Evolutionary conservation across 2,113 vertebrate genomes (phyloP), one percentile per base, ranked within the genome.

Genomic region (Andinoacara biseriatus): DNA sequence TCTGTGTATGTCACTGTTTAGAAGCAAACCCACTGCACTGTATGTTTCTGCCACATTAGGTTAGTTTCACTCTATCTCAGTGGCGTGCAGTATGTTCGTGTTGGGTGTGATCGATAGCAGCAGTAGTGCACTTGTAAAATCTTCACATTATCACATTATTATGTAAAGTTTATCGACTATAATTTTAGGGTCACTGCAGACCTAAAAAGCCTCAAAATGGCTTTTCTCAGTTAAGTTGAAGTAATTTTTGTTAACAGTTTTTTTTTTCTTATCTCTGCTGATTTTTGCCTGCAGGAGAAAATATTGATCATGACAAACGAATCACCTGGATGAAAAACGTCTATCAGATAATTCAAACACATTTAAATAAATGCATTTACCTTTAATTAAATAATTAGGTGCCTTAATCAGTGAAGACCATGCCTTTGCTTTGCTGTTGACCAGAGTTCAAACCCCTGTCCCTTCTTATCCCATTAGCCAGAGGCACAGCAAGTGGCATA

Each of bases 401-500:
- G 65, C 22, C 46, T 58, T 65, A 54, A 84, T 83, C 40, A 81
- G 74, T 58, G 24, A 80, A 58, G 52, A 29, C 67, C 78, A 74
- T 58, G 80, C 76, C 74, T 67, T 78, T 83, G 31, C 56, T 84
- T 76, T 46, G 33, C 10, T 60, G 14, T 61, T 85, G 61, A 43
- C 87, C 74, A 0, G 18, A 74, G 60, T 81, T 62, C 78, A 74
- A 38, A 90, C 89, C 87, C 90, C 76, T 69, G 65, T 77, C 63
- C 77, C 58, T 75, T 84, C 69, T 92, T 89, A 91, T 88, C 85
- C 65, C 86, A 88, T 93, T 91, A 92, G 74, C 79, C 58, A 63
- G 58, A 82, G 81, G 81, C 81, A 86, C 91, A 90, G 88, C 84
- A 67, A 90, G 83, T 77, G 89, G 87, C 81, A 81, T 94, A 91